Evolutionary conservation across 2,888 invertebrate genomes (phyloP).

Genomic region (Ischnus inquisitorius): DNA sequence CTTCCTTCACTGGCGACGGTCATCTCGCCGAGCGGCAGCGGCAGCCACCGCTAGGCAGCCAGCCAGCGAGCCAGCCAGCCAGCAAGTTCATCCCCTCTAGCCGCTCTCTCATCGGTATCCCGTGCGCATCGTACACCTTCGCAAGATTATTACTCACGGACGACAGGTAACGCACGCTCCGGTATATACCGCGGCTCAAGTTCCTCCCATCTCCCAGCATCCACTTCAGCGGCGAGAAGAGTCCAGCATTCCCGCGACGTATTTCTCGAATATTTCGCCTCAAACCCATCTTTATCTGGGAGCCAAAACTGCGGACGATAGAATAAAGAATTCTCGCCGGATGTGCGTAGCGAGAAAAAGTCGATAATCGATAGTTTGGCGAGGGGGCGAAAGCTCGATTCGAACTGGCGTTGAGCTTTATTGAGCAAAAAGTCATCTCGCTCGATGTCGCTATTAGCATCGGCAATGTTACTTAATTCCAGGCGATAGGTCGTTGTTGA

Average conservation of each 20-base stretch:
- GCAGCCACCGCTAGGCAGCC: constrained; percentile 38
- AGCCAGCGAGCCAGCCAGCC: constrained; percentile 22
- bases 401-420: background rate
- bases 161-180: constrained; percentile 75
- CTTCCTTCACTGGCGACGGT: constrained; percentile 51
- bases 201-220: constrained; percentile 22
- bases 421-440: background rate
- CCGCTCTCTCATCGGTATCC: constrained; percentile 59
- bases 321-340: background rate
- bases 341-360: too few species aligned
- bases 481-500: constrained; percentile 18
- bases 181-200: constrained; percentile 5
- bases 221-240: background rate
- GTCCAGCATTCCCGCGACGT: constrained; percentile 19
- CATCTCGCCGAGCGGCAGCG: constrained; percentile 39
- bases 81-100: constrained; percentile 40
- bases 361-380: too few species aligned
- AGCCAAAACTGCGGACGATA: background rate
- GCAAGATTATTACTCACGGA: constrained; percentile 80
- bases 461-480: constrained; percentile 51
- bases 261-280: background rate
- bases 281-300: background rate
- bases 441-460: constrained; percentile 17
- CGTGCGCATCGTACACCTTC: constrained; percentile 72
- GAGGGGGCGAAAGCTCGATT: too few species aligned